Base-by-base conservation (phyloP, 2,113 vertebrate genomes). In the Sebastes schlegelii region DNA sequence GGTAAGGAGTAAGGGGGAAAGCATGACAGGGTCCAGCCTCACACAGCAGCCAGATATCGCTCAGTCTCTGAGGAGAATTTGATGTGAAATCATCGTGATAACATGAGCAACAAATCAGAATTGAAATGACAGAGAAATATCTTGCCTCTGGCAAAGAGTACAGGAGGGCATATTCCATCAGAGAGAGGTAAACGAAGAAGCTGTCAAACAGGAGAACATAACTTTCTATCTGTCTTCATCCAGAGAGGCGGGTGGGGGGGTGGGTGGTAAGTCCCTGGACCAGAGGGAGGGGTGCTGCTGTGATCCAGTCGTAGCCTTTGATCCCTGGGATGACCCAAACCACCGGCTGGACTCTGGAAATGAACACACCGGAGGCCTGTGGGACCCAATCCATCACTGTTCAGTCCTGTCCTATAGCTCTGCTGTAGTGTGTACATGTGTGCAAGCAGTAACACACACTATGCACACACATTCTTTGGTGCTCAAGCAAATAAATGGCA, bases 271-370 rank as follows among this genome's bases (percentile, higher is more conserved):
- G 83, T 82, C 86, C 52, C 46, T 5, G 73, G 67, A 87, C 77
- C 72, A 55, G 78, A 83, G 87, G 88, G 86, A 92, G 82, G 76
- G 85, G 84, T 90, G 68, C 70, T 87, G 72, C 77, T 58, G 72
- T 82, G 89, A 94, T 92, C 89, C 90, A 66, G 55, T 78, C 17
- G 4, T 79, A 93, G 91, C 92, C 88, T 93, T 92, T 93, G 93
- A 93, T 93, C 92, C 88, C 82, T 66, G 61, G 74, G 82, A 90
- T 92, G 92, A 93, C 93, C 91, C 54, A 66, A 86, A 79, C 77
- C 84, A 84, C 87, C 34, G 65, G 48, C 78, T 83, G 87, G 90
- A 89, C 82, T 85, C 84, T 84, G 74, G 66, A 92, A 91, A 92
- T 90, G 91, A 93, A 91, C 83, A 91, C 89, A 81, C 63, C n/a